Conservation (phyloP, 2,797 vertebrate species). For the Enoplosus armatus region DNA sequence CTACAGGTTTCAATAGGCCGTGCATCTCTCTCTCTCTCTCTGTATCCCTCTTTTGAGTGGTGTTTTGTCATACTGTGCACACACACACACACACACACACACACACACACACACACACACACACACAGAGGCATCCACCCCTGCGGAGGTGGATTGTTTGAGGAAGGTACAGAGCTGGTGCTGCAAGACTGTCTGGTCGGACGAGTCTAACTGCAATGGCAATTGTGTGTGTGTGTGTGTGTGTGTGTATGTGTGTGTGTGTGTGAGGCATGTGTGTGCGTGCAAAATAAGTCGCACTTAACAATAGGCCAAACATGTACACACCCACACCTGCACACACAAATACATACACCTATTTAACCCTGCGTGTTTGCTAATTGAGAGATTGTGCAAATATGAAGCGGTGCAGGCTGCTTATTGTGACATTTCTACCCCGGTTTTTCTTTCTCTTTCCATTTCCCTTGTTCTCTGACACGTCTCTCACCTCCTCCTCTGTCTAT, state of each 20-base stretch:
- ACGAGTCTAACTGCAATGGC: slow-evolving; percentile 82
- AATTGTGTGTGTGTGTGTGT: slow-evolving; percentile 56
- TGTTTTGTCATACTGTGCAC: slow-evolving; percentile 34
- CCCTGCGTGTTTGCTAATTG: slow-evolving; percentile 63
- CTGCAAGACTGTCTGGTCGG: slow-evolving; percentile 83
- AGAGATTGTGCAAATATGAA: slow-evolving; percentile 65
- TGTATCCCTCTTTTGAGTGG: background rate
- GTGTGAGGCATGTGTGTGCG: slow-evolving; percentile 43
- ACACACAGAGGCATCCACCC: slow-evolving; percentile 24
- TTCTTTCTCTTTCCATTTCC: background rate
- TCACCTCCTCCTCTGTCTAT: background rate
- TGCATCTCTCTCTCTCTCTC: slow-evolving; percentile 15
- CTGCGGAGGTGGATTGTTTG: slow-evolving; percentile 74
- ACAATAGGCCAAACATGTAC: slow-evolving; percentile 55
- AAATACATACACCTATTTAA: slow-evolving; percentile 25
- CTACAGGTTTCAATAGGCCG: slow-evolving; percentile 13
- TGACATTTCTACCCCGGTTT: background rate
- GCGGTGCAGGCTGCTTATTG: slow-evolving; percentile 1
- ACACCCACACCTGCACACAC: slow-evolving; percentile 51
- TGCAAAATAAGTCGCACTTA: slow-evolving; percentile 38
- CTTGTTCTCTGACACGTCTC: background rate
- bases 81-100: slow-evolving; percentile 5
- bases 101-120: slow-evolving; percentile 33
- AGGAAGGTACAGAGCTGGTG: slow-evolving; percentile 76
- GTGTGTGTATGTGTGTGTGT: slow-evolving; percentile 34